phyloP scores from a whole-genome alignment of 2,797 vertebrate genomes.

The Sebastes aleutianus region DNA sequence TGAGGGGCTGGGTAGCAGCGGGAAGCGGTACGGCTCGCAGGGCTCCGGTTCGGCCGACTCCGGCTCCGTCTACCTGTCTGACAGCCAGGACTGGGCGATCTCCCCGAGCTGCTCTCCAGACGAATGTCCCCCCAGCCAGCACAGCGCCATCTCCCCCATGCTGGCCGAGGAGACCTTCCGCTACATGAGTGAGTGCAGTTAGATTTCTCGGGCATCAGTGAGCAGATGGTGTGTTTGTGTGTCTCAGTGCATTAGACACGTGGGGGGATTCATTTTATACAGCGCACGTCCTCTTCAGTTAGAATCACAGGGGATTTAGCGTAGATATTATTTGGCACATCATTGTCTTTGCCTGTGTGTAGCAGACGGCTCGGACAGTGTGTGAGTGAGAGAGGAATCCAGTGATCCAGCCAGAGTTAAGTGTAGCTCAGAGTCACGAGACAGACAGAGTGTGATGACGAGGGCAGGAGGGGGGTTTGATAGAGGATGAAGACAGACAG shows the following conservation, averaged over 20 bases:
- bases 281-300: constrained; percentile 12
- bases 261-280: constrained; percentile 25
- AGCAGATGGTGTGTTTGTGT: constrained; percentile 44
- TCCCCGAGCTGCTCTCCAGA: constrained; percentile 78
- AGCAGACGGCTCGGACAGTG: neutral
- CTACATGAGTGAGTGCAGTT: constrained; percentile 92
- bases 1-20: constrained; percentile 72
- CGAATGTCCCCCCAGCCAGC: constrained; percentile 56
- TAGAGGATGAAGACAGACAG: constrained; percentile 21
- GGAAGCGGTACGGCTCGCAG: constrained; percentile 66
- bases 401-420: constrained; percentile 54
- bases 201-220: neutral
- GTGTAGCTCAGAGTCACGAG: constrained; percentile 65
- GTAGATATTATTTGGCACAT: constrained; percentile 14
- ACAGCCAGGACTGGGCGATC: constrained; percentile 89
- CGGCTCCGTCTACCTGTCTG: constrained; percentile 90
- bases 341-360: neutral
- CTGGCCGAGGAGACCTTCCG: constrained; percentile 89
- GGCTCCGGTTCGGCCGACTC: constrained; percentile 82
- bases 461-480: neutral
- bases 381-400: constrained; percentile 47
- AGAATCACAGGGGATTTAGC: constrained; percentile 51
- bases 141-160: constrained; percentile 81
- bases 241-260: neutral
- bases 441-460: constrained; percentile 39